Evolutionary conservation across 2,113 vertebrate species (phyloP), one percentile per base, ranked within the genome.

Genomic region (Gila orcuttii): DNA sequence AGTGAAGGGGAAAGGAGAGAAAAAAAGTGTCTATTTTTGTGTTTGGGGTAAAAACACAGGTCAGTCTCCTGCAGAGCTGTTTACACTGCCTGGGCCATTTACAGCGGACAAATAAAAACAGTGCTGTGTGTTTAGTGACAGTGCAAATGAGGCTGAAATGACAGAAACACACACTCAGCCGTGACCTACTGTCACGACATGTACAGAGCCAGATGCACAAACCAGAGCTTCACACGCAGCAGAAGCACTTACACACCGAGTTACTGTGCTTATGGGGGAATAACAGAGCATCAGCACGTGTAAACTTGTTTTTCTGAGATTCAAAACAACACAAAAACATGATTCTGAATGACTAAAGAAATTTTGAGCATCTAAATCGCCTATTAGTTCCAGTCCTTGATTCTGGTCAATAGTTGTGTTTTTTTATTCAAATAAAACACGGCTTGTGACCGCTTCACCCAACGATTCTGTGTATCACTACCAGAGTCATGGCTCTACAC

Each of bases 171-270:
- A 84, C 57, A 82, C n/a, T 85, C 83, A 45, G 57, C 80, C 83
- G 47, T 83, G 83, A 83, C 79, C 83, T 10, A 6, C 36, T 66
- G 57, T 79, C 86, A 89, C 86, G 88, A 87, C 88, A 89, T 25
- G 23, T 12, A 31, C 39, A 31, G n/a, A 52, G 13, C 78, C 39
- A 66, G 75, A 66, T 42, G 64, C 76, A 60, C 82, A 64, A 33
- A 74, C 15, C 12, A 33, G 11, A 50, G 23, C 78, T 64, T 45
- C 2, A 80, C 59, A 80, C 17, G 59, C 57, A 28, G 36, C 4
- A 47, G 55, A 42, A 12, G 23, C 59, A 80, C 39, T 31, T 21
- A 80, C n/a, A 62, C n/a, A 66, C 39, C 8, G 55, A 60, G 21
- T 25, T 25, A 62, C 39, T 42, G 55, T 57, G 55, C 19, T 57